Evolutionary conservation across 2,113 vertebrate species (phyloP).

Genomic region (Thermophis baileyi): DNA sequence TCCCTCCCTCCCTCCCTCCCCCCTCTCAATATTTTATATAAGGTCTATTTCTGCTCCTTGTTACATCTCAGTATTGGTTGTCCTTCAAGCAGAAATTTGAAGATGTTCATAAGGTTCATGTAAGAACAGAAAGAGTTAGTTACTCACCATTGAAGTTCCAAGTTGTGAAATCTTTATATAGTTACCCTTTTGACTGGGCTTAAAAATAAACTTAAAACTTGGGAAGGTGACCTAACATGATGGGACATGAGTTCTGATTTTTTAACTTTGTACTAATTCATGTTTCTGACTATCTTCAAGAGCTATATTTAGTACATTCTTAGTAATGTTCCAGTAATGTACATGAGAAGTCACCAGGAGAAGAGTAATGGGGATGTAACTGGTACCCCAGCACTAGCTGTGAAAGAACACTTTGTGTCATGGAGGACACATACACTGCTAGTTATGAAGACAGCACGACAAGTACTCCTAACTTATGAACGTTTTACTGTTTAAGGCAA

Average conservation of each 20-base stretch:
- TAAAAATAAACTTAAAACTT: background rate
- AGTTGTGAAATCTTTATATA: background rate
- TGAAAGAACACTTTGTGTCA: background rate
- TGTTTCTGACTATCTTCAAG: background rate
- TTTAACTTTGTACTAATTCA: background rate
- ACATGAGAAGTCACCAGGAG: background rate
- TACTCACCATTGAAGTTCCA: background rate
- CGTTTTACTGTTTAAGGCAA: background rate
- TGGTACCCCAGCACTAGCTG: background rate
- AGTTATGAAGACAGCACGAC: background rate
- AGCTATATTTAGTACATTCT: background rate
- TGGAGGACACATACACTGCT: background rate
- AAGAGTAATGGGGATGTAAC: background rate
- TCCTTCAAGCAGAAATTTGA: background rate
- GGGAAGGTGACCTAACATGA: background rate
- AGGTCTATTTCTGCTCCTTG: background rate
- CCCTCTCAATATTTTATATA: background rate
- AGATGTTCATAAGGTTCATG: background rate
- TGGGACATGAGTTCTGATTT: background rate
- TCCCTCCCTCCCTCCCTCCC: too few relatives aligned
- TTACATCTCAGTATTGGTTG: background rate
- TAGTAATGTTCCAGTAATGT: background rate
- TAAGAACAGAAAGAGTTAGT: background rate
- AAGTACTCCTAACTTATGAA: background rate
- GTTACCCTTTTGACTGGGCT: background rate